Percentiles rank a stretch among this genome's conserved stretches.
Conservation (phyloP, 2,113 vertebrate species). For the Camelus bactrianus region DNA sequence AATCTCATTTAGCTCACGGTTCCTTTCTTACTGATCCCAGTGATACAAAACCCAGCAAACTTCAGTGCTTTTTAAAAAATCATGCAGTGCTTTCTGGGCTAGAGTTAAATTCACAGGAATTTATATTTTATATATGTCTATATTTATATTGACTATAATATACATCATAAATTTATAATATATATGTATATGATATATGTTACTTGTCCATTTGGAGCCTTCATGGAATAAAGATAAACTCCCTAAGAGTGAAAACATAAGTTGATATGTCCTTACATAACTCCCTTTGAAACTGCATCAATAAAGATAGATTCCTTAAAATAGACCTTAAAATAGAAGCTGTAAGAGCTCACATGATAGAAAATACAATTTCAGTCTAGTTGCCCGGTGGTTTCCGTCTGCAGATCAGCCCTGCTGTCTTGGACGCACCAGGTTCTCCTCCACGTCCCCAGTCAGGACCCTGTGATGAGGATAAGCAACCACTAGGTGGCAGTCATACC, state of each 20-base stretch:
- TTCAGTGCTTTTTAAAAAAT: not conserved
- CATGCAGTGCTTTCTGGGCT: not conserved
- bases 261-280: not conserved
- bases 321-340: not conserved
- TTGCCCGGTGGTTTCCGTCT: not conserved
- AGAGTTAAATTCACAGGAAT: not conserved
- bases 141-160: not conserved
- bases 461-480: slow-evolving; percentile 39
- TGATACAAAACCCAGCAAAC: not conserved
- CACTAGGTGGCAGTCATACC: slow-evolving; percentile 67
- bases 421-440: no score
- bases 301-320: not conserved
- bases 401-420: not conserved
- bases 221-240: not conserved
- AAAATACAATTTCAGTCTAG: not conserved
- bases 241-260: not conserved
- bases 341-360: not conserved
- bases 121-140: not conserved
- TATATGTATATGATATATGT: rapidly evolving
- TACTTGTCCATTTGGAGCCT: not conserved
- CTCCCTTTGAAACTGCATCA: not conserved
- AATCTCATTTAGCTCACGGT: not conserved
- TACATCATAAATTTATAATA: no score
- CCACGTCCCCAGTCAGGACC: rapidly evolving
- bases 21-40: not conserved